Base-by-base conservation (phyloP, 2,113 vertebrate genomes). In the Erythrocercus mccallii region DNA sequence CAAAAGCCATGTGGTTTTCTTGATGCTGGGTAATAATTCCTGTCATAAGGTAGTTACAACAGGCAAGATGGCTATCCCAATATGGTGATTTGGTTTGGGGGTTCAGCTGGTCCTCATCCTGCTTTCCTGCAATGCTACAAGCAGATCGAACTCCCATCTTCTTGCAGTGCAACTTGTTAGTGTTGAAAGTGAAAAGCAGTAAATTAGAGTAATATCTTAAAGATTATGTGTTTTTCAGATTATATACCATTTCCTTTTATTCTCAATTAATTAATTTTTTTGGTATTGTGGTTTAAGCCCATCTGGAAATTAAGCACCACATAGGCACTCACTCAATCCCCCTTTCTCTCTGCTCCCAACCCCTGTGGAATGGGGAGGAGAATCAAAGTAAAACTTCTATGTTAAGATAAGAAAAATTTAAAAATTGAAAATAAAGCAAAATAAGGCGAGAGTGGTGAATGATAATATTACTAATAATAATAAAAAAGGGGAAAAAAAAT, bases 121-220 rank as follows among this genome's bases (percentile, higher is more conserved):
- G 12, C 20, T 72, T 19, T 53, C 33, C 70, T 89, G 24, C 11
- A 86, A 14, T 58, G 17, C 33, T 86, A 35, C 30, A 77, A 64
- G 23, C 24, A 89, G 28, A 76, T 31, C 2, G 2, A 54, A 25
- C 5, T 64, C 0, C 0, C 10, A 9, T 28, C 48, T 65, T 70
- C 20, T 38, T 68, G 21, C 11, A 54, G 8, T 28, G 17, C 24
- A 82, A 11, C 15, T 20, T 62, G 6, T 27, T 62, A 53, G 8
- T 74, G 47, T 76, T 86, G 11, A 24, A 66, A 91, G 12, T 15
- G 70, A 73, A 42, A 74, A 61, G 6, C 28, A 58, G 28, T 27
- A 37, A 10, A 37, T 24, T 62, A 74, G 11, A 56, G 5, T 24
- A 42, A 1, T 45, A 44, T 22, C n/a, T 56, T 73, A 27, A 73